Conservation (phyloP, 1,140 invertebrate species). For the Metaphire vulgaris region DNA sequence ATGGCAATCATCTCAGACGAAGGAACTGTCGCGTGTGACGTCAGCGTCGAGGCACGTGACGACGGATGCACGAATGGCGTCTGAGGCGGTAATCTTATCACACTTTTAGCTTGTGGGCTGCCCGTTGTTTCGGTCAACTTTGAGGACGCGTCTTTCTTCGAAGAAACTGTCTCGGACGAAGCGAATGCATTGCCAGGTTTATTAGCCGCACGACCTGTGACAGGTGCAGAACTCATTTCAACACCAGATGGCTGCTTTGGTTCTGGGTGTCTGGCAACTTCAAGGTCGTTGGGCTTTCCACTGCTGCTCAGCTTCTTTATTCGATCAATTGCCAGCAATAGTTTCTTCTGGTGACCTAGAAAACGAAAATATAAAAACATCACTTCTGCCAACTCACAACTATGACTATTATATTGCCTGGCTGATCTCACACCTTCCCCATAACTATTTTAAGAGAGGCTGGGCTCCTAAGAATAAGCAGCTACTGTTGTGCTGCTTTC, state of each 20-base stretch:
- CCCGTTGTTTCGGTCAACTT: background rate
- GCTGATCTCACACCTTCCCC: no score
- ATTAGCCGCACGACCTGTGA: no score
- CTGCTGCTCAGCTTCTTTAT: conserved; percentile 62
- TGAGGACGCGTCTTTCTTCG: background rate
- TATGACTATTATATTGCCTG: no score
- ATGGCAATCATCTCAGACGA: background rate
- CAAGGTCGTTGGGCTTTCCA: no score
- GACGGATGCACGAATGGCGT: background rate
- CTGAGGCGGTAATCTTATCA: background rate
- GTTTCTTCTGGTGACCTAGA: conserved; percentile 95
- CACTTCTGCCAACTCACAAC: no score
- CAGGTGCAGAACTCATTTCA: no score
- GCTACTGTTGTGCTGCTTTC: no score
- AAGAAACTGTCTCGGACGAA: background rate
- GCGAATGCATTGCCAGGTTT: background rate
- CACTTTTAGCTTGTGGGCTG: background rate
- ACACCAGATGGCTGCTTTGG: no score
- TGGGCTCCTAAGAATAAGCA: no score
- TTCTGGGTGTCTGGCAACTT: no score
- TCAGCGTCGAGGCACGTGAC: background rate
- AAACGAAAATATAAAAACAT: no score
- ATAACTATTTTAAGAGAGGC: no score
- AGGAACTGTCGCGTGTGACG: background rate
- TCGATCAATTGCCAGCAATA: conserved; percentile 91